A percentile compares a stretch with the other conserved stretches of the same genome.
These are phyloP conservation scores for Dicaeum eximium DNA, from an alignment of 2,113 vertebrate genomes.

Conservation along the genomic window DNA sequence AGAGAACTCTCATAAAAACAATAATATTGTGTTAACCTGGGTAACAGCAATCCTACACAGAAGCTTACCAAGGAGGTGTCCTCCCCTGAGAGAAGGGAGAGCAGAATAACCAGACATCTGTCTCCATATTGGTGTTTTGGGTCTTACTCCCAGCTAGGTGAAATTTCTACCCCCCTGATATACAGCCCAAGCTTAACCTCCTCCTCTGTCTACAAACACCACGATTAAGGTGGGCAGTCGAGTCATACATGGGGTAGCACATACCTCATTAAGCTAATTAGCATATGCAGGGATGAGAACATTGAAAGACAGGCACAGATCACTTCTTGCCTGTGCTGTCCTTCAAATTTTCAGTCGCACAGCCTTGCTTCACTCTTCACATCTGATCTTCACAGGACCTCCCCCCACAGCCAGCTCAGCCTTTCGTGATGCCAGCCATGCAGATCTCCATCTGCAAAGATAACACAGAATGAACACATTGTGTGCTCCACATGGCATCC, in stretches of 20 bases:
- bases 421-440: neutral
- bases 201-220: neutral
- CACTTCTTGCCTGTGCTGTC: neutral
- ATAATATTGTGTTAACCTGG: neutral
- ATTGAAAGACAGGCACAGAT: neutral
- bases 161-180: neutral
- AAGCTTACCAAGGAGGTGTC: neutral
- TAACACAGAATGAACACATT: neutral
- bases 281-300: neutral
- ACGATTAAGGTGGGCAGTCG: neutral
- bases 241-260: neutral
- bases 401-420: neutral
- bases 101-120: neutral
- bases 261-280: neutral
- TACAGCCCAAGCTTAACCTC: neutral
- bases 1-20: neutral
- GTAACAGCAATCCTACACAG: neutral
- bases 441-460: neutral
- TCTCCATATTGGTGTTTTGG: neutral
- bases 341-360: neutral
- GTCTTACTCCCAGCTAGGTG: neutral
- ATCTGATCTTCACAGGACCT: neutral
- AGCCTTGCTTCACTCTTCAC: neutral
- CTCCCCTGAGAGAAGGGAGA: neutral
- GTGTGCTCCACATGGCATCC: neutral